Evolutionary conservation across 2,888 invertebrate genomes (phyloP), one percentile per base, ranked within the genome.

Genomic region (Carterocephalus palaemon): DNA sequence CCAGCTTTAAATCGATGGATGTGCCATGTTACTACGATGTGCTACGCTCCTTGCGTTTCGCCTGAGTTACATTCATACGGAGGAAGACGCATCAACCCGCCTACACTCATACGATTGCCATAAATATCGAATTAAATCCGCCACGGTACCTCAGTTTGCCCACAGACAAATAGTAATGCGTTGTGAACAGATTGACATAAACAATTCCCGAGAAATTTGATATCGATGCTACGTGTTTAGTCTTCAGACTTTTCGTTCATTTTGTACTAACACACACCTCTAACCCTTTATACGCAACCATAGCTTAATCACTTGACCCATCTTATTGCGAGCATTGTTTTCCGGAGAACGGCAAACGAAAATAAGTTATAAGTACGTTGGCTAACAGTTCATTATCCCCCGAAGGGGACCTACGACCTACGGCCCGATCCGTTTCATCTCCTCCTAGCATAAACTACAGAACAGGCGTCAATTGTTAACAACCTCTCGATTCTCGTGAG

Each of bases 351-450:
- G n/a, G 23, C 60, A 62, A 51, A 47, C 52, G 32, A 75, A 60
- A 65, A 48, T 54, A 40, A 62, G 60, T 68, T 56, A 49, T 77
- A 70, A 45, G 1, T 29, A 43, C 36, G 9, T 16, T n/a, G 4
- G 9, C 13, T 36, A 36, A 16, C 9, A 26, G 42, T 22, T 36
- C 19, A 31, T 43, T 43, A 36, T 23, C 1, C 29, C 6, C 9
- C 2, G 4, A 6, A 2, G 22, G 8, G 17, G 22, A 10, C 39
- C 43, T 46, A 42, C 80, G 80, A 81, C 82, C 83, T 82, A 74
- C 79, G 79, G 77, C 81, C 79, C 73, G 83, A 82, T 81, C 77
- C 80, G 79, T 82, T 82, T 82, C 83, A 82, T 79, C 82, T 82
- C 74, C 62, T 62, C 64, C 54, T 68, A 73, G 73, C 81, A 84